Conservation (phyloP, 2,113 vertebrate species). For the Rynchops niger region DNA sequence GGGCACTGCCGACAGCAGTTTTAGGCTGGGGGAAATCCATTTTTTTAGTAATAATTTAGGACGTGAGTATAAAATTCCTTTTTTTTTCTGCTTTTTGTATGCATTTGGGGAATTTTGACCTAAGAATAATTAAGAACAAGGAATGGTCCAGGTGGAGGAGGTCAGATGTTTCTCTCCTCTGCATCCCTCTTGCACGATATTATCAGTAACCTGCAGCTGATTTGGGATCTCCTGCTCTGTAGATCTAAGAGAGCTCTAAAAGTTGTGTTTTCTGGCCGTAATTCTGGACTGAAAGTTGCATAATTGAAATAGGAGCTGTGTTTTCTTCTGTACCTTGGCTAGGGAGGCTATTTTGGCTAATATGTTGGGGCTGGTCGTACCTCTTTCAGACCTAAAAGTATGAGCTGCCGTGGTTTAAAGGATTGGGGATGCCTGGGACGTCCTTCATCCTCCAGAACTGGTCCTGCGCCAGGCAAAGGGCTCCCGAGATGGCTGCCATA, state of each 20-base stretch:
- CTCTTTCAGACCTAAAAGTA: not conserved
- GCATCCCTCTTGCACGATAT: not conserved
- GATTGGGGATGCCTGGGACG: not conserved
- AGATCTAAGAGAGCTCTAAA: not conserved
- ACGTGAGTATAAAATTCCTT: not conserved
- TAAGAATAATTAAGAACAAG: not conserved
- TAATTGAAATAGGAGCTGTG: not conserved
- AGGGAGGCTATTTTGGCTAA: not conserved
- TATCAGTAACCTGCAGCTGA: not conserved
- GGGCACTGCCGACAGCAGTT: not conserved
- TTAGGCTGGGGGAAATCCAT: not conserved
- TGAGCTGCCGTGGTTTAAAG: not conserved
- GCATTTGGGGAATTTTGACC: not conserved
- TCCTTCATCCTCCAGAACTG: not conserved
- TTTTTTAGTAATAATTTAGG: not conserved
- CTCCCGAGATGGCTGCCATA: rapidly evolving
- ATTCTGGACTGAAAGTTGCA: not conserved
- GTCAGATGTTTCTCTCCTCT: not conserved
- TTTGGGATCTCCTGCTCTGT: not conserved
- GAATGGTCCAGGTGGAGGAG: not conserved
- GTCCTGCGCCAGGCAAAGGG: not conserved
- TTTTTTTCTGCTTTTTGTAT: not conserved
- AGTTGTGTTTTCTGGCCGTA: not conserved
- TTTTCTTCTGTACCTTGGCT: not conserved
- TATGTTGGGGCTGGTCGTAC: rapidly evolving